Evolutionary conservation across 2,113 vertebrate species (phyloP), one percentile per base, ranked within the genome.

Genomic region (Geococcyx californianus): DNA sequence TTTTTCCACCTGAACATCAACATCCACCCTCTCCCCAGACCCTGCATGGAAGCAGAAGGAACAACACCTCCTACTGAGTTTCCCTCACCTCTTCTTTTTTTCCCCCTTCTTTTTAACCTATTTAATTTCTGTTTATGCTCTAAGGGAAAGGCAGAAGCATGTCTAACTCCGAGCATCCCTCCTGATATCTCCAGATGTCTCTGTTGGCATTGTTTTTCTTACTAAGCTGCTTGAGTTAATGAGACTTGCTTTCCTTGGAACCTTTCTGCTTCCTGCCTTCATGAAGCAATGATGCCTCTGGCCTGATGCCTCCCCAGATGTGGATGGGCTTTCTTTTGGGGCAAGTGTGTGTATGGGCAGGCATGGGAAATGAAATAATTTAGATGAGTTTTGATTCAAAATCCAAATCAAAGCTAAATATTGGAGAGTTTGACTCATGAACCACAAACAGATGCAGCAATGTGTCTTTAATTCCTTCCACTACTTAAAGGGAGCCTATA

Each of bases 1-100:
- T 9, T 90, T 91, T 95, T 54, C 60, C 56, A 85, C 59, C 45
- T 51, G 55, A 55, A 6, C 33, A 63, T 86, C 51, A 55, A 29
- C 19, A 86, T 0, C 12, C 72, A 13, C 59, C 83, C 83, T 72
- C 44, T 90, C 63, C 21, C 59, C 55, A 21, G 12, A 13, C 38
- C 47, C 34, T 60, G 73, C 36, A 62, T 0, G 0, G 52, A 96
- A 94, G 75, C 93, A 92, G 91, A 95, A 89, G 84, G 94, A 95
- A 96, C 92, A 95, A 93, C 90, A 94, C 95, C 94, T 93, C 92
- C 94, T 96, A 92, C 95, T 91, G 92, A 95, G 90, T 80, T 56
- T 94, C 60, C 42, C 24, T 86, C 85, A 91, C 26, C 28, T 64
- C 31, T 90, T 64, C 31, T 90, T 92, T 69, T 33, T 74, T 58